Conservation (phyloP, 2,888 invertebrate genomes). For the Hemaris fuciformis region DNA sequence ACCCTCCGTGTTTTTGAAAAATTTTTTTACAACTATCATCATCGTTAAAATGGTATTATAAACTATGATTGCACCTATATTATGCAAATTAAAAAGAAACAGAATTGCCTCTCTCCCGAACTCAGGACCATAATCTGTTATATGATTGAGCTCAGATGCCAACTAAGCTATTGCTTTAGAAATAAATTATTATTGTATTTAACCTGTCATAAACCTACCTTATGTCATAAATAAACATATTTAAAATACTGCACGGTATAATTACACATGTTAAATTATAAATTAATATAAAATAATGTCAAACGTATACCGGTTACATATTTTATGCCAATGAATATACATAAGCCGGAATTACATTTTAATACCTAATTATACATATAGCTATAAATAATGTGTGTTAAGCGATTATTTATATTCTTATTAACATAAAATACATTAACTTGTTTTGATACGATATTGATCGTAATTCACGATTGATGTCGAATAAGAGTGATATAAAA, state of each 20-base stretch:
- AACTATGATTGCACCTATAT: no score
- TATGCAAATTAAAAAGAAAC: no score
- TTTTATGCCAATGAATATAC: background rate
- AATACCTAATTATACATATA: background rate
- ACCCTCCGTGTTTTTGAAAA: no score
- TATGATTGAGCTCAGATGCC: background rate
- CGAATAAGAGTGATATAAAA: background rate
- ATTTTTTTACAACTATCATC: no score
- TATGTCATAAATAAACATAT: background rate
- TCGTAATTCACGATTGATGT: background rate
- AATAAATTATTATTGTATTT: background rate
- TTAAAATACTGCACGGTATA: background rate
- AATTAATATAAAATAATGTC: background rate
- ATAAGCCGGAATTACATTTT: background rate
- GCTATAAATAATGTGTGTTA: background rate
- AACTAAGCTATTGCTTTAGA: no score
- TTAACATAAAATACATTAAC: slow-evolving; percentile 1
- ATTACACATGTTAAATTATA: background rate
- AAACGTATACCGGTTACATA: background rate
- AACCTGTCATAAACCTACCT: background rate
- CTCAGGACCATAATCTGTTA: no score
- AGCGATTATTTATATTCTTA: background rate
- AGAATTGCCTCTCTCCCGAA: no score
- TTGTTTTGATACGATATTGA: background rate
- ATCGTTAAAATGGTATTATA: no score